Evolutionary conservation across 2,797 vertebrate genomes (phyloP), one percentile per base, ranked within the genome.

Genomic region (Lagodon rhomboides): DNA sequence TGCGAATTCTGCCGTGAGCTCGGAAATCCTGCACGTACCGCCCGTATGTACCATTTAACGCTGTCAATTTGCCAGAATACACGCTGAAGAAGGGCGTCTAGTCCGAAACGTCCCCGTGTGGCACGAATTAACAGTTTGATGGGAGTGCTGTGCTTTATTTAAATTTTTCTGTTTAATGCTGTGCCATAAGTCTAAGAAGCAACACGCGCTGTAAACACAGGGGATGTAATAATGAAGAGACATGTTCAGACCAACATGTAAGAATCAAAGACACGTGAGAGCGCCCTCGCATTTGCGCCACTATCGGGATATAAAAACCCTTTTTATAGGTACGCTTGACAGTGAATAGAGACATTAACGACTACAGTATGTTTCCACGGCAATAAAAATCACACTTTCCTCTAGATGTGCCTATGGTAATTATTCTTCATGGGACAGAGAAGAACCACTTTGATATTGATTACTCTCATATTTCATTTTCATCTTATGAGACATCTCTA

Each of bases 381-480:
- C 79, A 73, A 87, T 80, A 87, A 83, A 85, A 83, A 78, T 81
- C 80, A 49, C 77, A 74, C 75, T 80, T 72, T 83, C 61, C 59
- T 80, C 72, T 61, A 22, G 63, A 87, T 80, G 74, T 82, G 75
- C 25, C 38, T 12, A 15, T 72, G 77, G 76, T 91, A 89, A 90
- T 90, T 88, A 87, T 65, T 87, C 88, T 88, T 84, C 82, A 83
- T 34, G 78, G 88, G 81, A 82, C 61, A 25, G 47, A 66, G 67
- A 84, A 81, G 83, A 85, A 79, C 1, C 69, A 75, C 85, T 83
- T 81, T 85, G 61, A 82, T 88, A 84, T 75, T 90, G 88, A 92
- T 91, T 87, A 89, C 63, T 23, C 86, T 81, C 85, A 79, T 90
- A 83, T 89, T 92, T 86, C 82, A 85, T 89, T 87, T 87, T 84